Evolutionary conservation across 2,888 invertebrate species (phyloP), one percentile per base, ranked within the genome.

Genomic region (Dasypogon diadema): DNA sequence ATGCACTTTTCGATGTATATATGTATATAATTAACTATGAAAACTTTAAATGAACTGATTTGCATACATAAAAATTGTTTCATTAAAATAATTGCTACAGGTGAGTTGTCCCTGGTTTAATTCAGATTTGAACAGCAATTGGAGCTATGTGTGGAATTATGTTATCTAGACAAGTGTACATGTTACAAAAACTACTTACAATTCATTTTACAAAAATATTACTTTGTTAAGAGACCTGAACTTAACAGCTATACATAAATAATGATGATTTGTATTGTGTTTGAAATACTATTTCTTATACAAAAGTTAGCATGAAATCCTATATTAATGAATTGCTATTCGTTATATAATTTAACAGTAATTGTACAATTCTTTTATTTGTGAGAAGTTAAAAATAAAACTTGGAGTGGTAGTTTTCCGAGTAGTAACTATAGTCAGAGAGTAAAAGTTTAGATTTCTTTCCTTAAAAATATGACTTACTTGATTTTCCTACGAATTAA

Each of bases 121-220:
- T 12, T 42, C n/a, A 12, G n/a, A 42, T 42, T 12, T n/a, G 12
- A 30, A 30, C 8, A 30, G n/a, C n/a, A n/a, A n/a, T n/a, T n/a
- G n/a, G n/a, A n/a, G 3, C 8, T 30, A 30, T 8, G 30, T 8
- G 8, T 30, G 30, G 30, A 30, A 30, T 30, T 48, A 48, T 48
- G 12, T 48, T 48, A n/a, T 21, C 8, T 6, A 26, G 12, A 18
- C 26, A 26, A 6, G 55, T 22, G 10, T 56, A 56, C 12, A 56
- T 16, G 18, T 56, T 56, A 56, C 56, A 56, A 56, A 56, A 56
- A 56, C 56, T 56, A 56, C 30, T 56, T 56, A 56, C 26, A 56
- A 14, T 26, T 14, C 26, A 56, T 56, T 56, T 56, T 56, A 56
- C 56, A 56, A 56, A 56, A 56, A 56, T 56, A 56, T 56, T 56